These are phyloP conservation scores for Drosophila ananassae DNA, from an alignment of 1,140 invertebrate species.

Conservation along the genomic window DNA sequence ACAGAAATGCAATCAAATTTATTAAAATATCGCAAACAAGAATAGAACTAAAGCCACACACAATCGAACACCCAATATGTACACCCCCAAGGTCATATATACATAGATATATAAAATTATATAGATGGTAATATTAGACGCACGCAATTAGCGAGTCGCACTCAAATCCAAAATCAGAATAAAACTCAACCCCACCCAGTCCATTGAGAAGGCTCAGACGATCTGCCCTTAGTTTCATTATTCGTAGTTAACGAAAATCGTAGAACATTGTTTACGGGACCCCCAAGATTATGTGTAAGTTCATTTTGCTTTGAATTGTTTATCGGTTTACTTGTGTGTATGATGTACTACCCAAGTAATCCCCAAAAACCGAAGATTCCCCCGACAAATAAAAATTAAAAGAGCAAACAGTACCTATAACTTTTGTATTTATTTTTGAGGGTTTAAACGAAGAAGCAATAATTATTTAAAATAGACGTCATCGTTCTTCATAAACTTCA, in stretches of 20 bases:
- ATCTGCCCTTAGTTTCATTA: constrained; percentile 33
- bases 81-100: constrained; percentile 14
- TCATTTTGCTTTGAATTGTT: constrained; percentile 43
- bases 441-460: too few species aligned
- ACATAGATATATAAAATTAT: constrained; percentile 29
- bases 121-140: constrained; percentile 53
- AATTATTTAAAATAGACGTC: too few species aligned
- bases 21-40: constrained; percentile 57
- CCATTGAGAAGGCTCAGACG: constrained; percentile 8
- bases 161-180: constrained; percentile 16
- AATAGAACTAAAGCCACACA: constrained; percentile 40
- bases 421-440: not conserved
- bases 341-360: constrained; percentile 20
- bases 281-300: constrained; percentile 18
- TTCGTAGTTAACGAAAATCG: constrained; percentile 27
- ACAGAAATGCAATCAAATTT: constrained; percentile 74
- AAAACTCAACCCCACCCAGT: constrained; percentile 31
- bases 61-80: constrained; percentile 45
- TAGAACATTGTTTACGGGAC: constrained; percentile 44
- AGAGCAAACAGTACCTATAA: constrained; percentile 15
- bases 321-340: constrained; percentile 24
- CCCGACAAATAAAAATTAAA: constrained; percentile 36
- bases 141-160: constrained; percentile 68
- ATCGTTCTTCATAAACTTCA: too few species aligned
- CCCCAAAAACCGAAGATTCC: constrained; percentile 3